Evolutionary conservation across 2,113 vertebrate genomes (phyloP).

Genomic region (Chaenocephalus aceratus): DNA sequence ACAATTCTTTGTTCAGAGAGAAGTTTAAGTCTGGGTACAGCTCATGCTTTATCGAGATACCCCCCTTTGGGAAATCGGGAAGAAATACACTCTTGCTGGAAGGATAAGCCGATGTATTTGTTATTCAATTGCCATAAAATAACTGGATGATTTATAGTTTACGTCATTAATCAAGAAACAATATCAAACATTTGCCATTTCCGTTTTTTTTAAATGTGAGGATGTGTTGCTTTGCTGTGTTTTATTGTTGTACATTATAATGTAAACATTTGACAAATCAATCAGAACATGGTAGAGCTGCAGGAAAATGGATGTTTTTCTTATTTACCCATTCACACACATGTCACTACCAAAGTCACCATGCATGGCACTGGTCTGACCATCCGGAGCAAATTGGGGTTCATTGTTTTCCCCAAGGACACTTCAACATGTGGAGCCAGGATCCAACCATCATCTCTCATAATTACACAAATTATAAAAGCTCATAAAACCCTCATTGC

Average conservation of each 20-base stretch:
- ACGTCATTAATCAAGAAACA: not conserved
- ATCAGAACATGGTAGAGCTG: not conserved
- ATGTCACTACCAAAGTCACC: not conserved
- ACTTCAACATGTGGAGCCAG: not conserved
- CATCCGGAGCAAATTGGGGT: not conserved
- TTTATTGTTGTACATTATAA: not conserved
- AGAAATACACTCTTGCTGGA: not conserved
- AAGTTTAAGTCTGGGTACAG: not conserved
- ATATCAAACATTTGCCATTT: not conserved
- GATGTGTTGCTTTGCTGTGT: not conserved
- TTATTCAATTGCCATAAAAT: not conserved
- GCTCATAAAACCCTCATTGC: constrained; percentile 40
- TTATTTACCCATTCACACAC: not conserved
- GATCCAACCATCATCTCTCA: not conserved
- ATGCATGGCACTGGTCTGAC: not conserved
- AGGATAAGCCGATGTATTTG: not conserved
- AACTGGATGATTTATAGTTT: not conserved
- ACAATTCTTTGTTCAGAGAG: not conserved
- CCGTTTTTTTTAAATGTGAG: not conserved
- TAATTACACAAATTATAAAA: constrained; percentile 45
- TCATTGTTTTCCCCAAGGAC: not conserved
- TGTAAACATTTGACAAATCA: not conserved
- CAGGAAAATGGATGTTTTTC: not conserved
- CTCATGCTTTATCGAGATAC: not conserved
- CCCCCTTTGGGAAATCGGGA: not conserved